Percentiles rank a stretch among this genome's conserved stretches.
phyloP scores from a whole-genome alignment of 2,797 vertebrate species.

The Neosalanx taihuensis region DNA sequence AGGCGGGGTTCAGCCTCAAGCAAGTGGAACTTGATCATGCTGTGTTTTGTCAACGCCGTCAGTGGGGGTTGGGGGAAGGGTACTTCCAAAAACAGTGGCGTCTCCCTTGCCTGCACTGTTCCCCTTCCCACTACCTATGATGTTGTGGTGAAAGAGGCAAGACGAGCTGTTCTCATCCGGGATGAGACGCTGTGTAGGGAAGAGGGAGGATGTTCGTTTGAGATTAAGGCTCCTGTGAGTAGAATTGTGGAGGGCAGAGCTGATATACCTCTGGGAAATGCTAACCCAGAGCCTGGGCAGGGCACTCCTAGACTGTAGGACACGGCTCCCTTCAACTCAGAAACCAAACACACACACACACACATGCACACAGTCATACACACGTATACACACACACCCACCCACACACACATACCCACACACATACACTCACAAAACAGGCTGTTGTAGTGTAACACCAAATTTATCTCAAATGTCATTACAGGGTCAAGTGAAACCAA shows the following conservation, averaged over 20 bases:
- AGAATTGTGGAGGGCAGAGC: slow-evolving; percentile 78
- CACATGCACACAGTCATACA: slow-evolving; percentile 34
- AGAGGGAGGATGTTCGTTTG: slow-evolving; percentile 64
- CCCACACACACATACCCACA: background rate
- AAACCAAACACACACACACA: slow-evolving; percentile 16
- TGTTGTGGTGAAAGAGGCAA: background rate
- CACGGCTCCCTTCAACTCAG: slow-evolving; percentile 46
- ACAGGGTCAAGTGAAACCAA: background rate
- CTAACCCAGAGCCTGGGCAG: slow-evolving; percentile 85
- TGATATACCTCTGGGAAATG: slow-evolving; percentile 80
- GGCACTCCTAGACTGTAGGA: slow-evolving; percentile 57
- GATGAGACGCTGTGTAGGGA: slow-evolving; percentile 60
- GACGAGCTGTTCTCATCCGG: slow-evolving; percentile 23
- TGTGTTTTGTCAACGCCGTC: no score
- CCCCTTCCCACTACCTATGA: slow-evolving; percentile 16
- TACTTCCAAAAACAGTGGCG: background rate
- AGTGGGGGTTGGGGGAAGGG: background rate
- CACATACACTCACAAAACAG: background rate
- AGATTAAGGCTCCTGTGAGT: slow-evolving; percentile 74
- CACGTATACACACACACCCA: slow-evolving; percentile 42
- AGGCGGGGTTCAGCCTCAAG: background rate
- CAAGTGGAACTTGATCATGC: no score
- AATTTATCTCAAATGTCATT: background rate
- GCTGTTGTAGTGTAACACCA: background rate
- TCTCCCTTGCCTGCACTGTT: background rate